Percentiles rank a stretch among this genome's conserved stretches.
Conservation (phyloP, 2,113 vertebrate genomes). For the Penelope pileata region DNA sequence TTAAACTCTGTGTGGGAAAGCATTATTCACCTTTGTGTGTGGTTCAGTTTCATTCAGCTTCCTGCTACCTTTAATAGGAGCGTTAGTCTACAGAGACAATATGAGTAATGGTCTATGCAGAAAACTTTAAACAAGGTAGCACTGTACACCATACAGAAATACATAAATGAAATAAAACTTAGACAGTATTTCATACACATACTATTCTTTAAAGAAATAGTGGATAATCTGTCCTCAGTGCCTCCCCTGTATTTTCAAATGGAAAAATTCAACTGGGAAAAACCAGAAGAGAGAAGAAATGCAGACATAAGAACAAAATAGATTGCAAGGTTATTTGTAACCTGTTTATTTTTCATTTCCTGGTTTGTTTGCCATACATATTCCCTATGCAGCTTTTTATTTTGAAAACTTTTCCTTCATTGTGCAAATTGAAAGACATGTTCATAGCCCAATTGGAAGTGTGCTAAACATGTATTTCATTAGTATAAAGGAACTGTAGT, state of each 20-base stretch:
- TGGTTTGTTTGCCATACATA: neutral
- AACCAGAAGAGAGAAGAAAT: neutral
- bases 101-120: neutral
- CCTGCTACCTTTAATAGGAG: conserved; percentile 51
- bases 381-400: neutral
- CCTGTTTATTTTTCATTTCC: neutral
- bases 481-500: neutral
- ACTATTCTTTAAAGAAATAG: neutral
- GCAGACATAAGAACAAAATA: neutral
- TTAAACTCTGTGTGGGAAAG: conserved; percentile 32
- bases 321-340: neutral
- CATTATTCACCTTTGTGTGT: neutral
- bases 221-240: neutral
- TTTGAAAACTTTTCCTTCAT: neutral
- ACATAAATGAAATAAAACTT: neutral
- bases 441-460: neutral
- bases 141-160: neutral
- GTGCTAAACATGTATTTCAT: neutral
- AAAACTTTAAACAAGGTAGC: conserved; percentile 19
- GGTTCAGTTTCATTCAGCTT: conserved; percentile 53
- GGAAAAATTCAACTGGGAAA: neutral
- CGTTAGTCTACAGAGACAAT: conserved; percentile 57
- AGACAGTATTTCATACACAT: neutral
- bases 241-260: neutral
- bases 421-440: neutral